A percentile compares a stretch with the other conserved stretches of the same genome.
Conservation (phyloP, 1,140 invertebrate species). For the Whitmania pigra region DNA sequence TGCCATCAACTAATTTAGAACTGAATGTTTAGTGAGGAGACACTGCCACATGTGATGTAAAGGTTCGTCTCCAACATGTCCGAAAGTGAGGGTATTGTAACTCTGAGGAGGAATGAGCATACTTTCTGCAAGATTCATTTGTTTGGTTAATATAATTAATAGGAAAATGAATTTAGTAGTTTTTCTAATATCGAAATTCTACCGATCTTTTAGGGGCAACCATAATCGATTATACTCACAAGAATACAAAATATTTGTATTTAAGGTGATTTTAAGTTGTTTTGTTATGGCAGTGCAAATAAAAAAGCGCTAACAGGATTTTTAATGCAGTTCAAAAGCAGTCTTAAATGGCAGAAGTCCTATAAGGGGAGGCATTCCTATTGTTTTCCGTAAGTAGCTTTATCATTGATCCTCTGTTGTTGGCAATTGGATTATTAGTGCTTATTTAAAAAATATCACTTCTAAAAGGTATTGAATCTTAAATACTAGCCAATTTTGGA, state of each 20-base stretch:
- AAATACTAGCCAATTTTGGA: slow-evolving; percentile 70
- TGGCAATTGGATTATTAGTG: no score
- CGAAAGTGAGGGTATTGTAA: neutral
- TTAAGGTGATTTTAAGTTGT: slow-evolving; percentile 60
- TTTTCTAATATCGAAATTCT: no score
- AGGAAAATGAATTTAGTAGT: slow-evolving; percentile 34
- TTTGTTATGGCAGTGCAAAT: neutral
- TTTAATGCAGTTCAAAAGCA: slow-evolving; percentile 63
- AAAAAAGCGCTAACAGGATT: slow-evolving; percentile 26
- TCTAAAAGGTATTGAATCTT: slow-evolving; percentile 16
- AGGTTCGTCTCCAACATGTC: no score
- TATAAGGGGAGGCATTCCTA: slow-evolving; percentile 83
- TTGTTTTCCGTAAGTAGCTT: slow-evolving; percentile 79
- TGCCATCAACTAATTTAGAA: no score
- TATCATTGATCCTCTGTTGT: slow-evolving; percentile 7
- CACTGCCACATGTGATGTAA: no score
- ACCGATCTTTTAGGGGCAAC: slow-evolving; percentile 55
- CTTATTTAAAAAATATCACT: neutral
- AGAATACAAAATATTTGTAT: slow-evolving; percentile 85
- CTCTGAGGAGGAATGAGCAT: neutral
- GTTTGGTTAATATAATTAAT: slow-evolving; percentile 16
- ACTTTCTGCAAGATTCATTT: neutral
- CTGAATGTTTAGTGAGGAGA: no score
- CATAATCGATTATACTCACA: slow-evolving; percentile 82
- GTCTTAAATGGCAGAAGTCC: slow-evolving; percentile 87